These are phyloP conservation scores for Tiliacea citrago DNA, from an alignment of 2,888 invertebrate species.

Conservation along the genomic window DNA sequence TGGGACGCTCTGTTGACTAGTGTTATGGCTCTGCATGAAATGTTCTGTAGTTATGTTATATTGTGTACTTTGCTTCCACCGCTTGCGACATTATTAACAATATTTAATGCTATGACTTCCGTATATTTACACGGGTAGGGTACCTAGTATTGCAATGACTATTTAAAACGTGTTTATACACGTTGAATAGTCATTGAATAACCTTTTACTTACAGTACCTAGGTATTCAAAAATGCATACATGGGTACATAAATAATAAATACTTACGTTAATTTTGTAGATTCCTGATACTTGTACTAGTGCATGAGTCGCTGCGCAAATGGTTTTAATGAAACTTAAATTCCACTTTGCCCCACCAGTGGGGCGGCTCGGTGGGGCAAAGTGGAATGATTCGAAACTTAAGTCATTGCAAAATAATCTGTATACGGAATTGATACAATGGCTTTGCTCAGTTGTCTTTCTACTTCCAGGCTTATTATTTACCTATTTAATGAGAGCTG, in stretches of 20 bases:
- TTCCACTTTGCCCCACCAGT: no score
- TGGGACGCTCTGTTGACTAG: background rate
- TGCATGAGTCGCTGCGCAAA: no score
- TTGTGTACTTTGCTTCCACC: conserved; percentile 29
- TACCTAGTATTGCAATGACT: background rate
- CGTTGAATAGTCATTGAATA: background rate
- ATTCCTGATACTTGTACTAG: background rate
- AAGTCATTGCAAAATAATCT: background rate
- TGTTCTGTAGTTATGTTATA: conserved; percentile 15
- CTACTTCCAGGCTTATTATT: no score
- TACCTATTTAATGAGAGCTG: no score
- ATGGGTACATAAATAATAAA: background rate
- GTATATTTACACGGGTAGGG: background rate
- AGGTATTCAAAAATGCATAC: no score
- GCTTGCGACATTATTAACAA: conserved; percentile 50
- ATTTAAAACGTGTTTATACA: no score
- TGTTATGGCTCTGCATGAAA: conserved; percentile 41
- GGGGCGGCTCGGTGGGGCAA: no score
- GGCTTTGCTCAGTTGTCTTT: no score
- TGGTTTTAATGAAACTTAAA: no score
- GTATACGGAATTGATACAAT: no score
- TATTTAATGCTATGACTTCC: background rate
- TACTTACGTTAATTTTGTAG: background rate
- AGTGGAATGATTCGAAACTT: no score
- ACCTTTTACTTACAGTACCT: background rate